Evolutionary conservation across 2,888 invertebrate species (phyloP).

Genomic region (Leptopilina myrica): DNA sequence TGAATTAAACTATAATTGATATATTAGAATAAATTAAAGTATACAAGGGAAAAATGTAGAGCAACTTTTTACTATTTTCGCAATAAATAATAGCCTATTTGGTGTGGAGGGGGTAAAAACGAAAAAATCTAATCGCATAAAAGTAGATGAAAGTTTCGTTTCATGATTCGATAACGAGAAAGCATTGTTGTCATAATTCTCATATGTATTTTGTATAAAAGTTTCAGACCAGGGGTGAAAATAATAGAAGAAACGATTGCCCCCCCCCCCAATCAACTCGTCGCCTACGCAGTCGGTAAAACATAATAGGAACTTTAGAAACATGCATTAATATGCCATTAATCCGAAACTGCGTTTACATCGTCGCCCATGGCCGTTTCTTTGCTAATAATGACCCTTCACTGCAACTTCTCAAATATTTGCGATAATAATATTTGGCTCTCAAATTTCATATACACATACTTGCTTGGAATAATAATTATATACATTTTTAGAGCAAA

Average conservation of each 20-base stretch:
- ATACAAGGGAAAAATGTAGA: too few species aligned
- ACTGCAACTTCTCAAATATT: conserved; percentile 37
- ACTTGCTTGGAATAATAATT: conserved; percentile 2
- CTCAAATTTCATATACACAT: neutral
- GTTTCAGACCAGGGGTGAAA: neutral
- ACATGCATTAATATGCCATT: conserved; percentile 37
- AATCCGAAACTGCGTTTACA: conserved; percentile 29
- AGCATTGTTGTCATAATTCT: conserved; percentile 34
- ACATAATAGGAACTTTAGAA: conserved; percentile 35
- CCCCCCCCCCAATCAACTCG: conserved; percentile 22
- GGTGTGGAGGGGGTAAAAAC: too few species aligned
- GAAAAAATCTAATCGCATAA: neutral
- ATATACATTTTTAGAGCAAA: conserved; percentile 14
- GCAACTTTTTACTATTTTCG: too few species aligned
- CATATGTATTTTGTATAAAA: neutral
- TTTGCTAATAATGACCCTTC: conserved; percentile 33
- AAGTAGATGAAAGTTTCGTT: neutral
- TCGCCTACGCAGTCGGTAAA: conserved; percentile 36
- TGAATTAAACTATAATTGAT: too few species aligned
- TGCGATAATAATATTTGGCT: conserved; percentile 26
- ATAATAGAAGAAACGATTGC: conserved; percentile 37
- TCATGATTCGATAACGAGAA: conserved; percentile 19
- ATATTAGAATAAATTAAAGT: too few species aligned
- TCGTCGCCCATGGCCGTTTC: conserved; percentile 20
- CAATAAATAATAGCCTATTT: too few species aligned